phyloP scores from a whole-genome alignment of 2,888 invertebrate species.

The Cataglyphis altisquamis region DNA sequence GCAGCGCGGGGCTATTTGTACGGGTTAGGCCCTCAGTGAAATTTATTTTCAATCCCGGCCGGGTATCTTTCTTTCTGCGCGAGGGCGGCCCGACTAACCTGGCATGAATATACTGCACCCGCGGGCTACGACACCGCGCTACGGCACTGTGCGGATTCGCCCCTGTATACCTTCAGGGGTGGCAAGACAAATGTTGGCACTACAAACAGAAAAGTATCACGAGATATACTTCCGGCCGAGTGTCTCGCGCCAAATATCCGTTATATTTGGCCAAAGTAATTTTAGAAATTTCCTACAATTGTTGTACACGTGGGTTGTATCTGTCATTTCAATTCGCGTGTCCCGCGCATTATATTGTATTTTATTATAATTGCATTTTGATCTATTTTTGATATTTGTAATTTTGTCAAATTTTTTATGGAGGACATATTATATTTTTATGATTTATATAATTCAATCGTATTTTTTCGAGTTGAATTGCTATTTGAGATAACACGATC shows the following conservation, averaged over 20 bases:
- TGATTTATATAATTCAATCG: background rate
- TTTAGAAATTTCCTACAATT: constrained; percentile 14
- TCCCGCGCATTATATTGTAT: too few species aligned
- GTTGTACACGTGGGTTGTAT: background rate
- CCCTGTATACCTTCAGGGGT: constrained; percentile 68
- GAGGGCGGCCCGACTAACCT: constrained; percentile 63
- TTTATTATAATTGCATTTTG: background rate
- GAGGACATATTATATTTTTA: background rate
- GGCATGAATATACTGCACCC: constrained; percentile 71
- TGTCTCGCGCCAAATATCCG: constrained; percentile 54
- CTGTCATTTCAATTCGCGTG: background rate
- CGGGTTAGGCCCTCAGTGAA: constrained; percentile 77
- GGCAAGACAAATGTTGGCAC: constrained; percentile 78
- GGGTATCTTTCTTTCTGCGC: constrained; percentile 73
- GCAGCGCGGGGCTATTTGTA: constrained; percentile 76
- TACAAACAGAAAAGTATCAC: constrained; percentile 66
- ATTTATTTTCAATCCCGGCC: constrained; percentile 80
- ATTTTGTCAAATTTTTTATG: background rate
- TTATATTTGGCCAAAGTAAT: constrained; percentile 13
- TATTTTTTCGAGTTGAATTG: background rate
- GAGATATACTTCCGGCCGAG: constrained; percentile 62
- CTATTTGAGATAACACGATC: too few species aligned
- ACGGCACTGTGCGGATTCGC: constrained; percentile 59
- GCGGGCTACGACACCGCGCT: constrained; percentile 58
- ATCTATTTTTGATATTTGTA: background rate